Evolutionary conservation across 2,113 vertebrate genomes (phyloP).

Genomic region (Siniperca chuatsi): DNA sequence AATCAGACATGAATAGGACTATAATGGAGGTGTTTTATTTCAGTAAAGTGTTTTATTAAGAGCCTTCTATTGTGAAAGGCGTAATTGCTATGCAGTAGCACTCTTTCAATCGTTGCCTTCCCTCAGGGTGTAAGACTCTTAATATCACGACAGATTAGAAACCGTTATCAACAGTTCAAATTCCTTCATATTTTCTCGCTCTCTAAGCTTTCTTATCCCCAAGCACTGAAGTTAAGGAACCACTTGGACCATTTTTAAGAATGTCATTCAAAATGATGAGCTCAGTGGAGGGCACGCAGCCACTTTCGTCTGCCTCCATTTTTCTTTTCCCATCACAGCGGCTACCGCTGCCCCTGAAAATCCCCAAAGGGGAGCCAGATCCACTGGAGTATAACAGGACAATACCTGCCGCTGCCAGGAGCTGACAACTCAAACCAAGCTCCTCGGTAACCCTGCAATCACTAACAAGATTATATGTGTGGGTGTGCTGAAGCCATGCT

Average conservation of each 20-base stretch:
- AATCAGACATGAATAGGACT: conserved; percentile 26
- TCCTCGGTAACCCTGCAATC: conserved; percentile 47
- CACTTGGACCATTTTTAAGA: conserved; percentile 42
- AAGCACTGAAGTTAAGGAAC: conserved; percentile 25
- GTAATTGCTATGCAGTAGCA: conserved; percentile 32
- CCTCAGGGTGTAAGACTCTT: conserved; percentile 20
- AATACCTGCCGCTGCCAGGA: conserved; percentile 63
- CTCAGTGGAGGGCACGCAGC: conserved; percentile 42
- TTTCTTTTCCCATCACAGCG: conserved; percentile 36
- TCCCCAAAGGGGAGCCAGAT: conserved; percentile 47
- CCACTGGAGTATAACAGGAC: conserved; percentile 51
- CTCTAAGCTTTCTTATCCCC: conserved; percentile 26
- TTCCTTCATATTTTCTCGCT: conserved; percentile 12
- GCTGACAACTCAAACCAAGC: conserved; percentile 67
- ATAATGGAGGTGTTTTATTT: conserved; percentile 33
- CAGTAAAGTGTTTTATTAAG: conserved; percentile 31
- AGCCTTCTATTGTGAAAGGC: conserved; percentile 30
- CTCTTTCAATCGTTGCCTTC: conserved; percentile 6
- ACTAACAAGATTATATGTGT: conserved; percentile 61
- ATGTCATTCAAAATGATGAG: conserved; percentile 62
- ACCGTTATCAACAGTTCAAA: conserved; percentile 21
- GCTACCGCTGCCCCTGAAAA: conserved; percentile 49
- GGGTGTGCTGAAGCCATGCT: conserved; percentile 44
- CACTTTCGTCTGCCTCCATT: conserved; percentile 44
- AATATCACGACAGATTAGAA: conserved; percentile 40